Evolutionary conservation across 2,797 vertebrate species (phyloP).

Genomic region (Orestias chungarensis): DNA sequence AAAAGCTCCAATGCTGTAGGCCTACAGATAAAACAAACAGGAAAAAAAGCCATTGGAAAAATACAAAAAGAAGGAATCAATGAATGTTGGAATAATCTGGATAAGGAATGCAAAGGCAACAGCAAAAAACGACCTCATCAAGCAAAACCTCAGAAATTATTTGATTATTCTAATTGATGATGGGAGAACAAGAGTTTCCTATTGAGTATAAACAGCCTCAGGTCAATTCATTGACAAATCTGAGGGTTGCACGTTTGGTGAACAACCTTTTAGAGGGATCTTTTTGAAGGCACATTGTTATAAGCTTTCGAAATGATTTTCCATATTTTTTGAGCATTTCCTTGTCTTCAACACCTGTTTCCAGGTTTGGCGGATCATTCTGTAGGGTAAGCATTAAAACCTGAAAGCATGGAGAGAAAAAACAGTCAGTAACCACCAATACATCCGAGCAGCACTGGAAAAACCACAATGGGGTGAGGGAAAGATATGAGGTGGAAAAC

Average conservation of each 20-base stretch:
- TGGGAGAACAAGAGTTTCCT: background rate
- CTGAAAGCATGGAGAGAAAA: slow-evolving; percentile 74
- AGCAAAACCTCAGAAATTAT: background rate
- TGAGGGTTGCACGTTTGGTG: background rate
- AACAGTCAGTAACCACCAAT: slow-evolving; percentile 11
- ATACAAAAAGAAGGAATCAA: background rate
- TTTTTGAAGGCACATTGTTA: slow-evolving; percentile 98
- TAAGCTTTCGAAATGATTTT: slow-evolving; percentile 97
- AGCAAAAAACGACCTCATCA: background rate
- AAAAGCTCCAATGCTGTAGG: slow-evolving; percentile 98
- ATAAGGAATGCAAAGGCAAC: background rate
- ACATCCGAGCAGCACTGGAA: slow-evolving; percentile 10
- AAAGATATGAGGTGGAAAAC: slow-evolving; percentile 32
- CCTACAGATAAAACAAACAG: slow-evolving; percentile 79
- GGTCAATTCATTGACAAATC: slow-evolving; percentile 6
- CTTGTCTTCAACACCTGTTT: slow-evolving; percentile 96
- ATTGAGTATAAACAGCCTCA: slow-evolving; percentile 27
- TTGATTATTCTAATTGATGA: background rate
- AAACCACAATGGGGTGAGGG: slow-evolving; percentile 15
- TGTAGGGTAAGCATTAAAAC: slow-evolving; percentile 97
- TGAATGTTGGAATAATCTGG: background rate
- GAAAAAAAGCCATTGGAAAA: background rate
- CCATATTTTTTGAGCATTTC: slow-evolving; percentile 96
- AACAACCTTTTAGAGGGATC: slow-evolving; percentile 95
- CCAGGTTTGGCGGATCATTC: slow-evolving; percentile 93